A percentile compares a stretch with the other conserved stretches of the same genome.
Conservation (phyloP, 2,113 vertebrate species). For the Gallinago jamesoni region DNA sequence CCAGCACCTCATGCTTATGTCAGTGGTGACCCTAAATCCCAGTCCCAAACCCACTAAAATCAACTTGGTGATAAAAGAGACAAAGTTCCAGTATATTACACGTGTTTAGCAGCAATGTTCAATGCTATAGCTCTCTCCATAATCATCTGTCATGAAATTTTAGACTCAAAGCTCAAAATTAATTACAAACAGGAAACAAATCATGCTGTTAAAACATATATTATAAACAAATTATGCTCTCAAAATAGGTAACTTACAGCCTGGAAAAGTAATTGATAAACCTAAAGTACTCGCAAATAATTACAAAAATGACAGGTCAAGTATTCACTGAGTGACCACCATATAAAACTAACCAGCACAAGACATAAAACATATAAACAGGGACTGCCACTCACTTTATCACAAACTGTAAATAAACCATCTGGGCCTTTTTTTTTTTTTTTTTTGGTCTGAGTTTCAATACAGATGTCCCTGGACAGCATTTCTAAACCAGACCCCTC, state of each 20-base stretch:
- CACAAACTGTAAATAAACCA: background rate
- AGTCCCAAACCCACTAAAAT: background rate
- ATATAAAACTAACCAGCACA: background rate
- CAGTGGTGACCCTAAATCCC: background rate
- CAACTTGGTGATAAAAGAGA: background rate
- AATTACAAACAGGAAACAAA: slow-evolving; percentile 78
- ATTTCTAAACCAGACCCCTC: background rate
- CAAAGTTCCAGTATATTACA: slow-evolving; percentile 21
- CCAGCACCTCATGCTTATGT: rapidly evolving
- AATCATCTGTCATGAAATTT: slow-evolving; percentile 69
- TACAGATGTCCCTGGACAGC: background rate
- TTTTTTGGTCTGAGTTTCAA: background rate
- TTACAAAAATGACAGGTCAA: slow-evolving; percentile 42
- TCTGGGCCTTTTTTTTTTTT: background rate
- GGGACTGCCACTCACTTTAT: background rate
- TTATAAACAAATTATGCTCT: slow-evolving; percentile 72
- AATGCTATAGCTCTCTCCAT: slow-evolving; percentile 36
- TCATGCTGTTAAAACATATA: slow-evolving; percentile 70
- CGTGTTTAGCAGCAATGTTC: slow-evolving; percentile 50
- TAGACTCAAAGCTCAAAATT: slow-evolving; percentile 76
- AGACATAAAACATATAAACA: background rate
- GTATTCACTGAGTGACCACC: slow-evolving; percentile 26
- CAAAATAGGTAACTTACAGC: slow-evolving; percentile 72
- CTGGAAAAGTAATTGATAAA: slow-evolving; percentile 71
- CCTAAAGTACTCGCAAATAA: slow-evolving; percentile 63